Conservation (phyloP, 1,140 invertebrate species). For the Drosophila malerkotliana region DNA sequence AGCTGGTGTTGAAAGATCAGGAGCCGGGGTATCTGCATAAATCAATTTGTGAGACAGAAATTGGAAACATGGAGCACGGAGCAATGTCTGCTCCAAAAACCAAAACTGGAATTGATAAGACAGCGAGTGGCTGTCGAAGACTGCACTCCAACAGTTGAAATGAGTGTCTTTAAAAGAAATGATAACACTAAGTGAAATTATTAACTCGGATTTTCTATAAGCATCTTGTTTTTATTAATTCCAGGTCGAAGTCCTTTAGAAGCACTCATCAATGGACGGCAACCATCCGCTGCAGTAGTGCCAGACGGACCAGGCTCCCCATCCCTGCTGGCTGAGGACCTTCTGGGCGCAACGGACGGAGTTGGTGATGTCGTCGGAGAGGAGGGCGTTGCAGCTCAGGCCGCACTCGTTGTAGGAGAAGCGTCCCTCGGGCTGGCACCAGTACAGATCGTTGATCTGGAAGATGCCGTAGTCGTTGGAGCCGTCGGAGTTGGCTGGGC, state of each 20-base stretch:
- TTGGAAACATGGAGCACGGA: constrained; percentile 45
- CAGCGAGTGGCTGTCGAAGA: constrained; percentile 49
- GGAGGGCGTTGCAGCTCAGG: constrained; percentile 60
- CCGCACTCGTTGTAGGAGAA: constrained; percentile 70
- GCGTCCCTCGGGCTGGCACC: constrained; percentile 70
- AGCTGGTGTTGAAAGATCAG: constrained; percentile 58
- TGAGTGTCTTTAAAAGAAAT: constrained; percentile 7
- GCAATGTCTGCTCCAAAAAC: constrained; percentile 47
- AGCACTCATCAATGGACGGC: constrained; percentile 65
- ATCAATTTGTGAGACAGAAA: constrained; percentile 67
- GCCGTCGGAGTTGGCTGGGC: constrained; percentile 67
- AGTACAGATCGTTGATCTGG: constrained; percentile 79
- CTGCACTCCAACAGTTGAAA: constrained; percentile 28
- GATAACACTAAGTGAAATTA: neutral
- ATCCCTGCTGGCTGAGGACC: constrained; percentile 68
- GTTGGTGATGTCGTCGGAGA: constrained; percentile 66
- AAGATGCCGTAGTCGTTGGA: constrained; percentile 79
- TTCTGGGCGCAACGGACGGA: constrained; percentile 74
- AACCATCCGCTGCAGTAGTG: constrained; percentile 62
- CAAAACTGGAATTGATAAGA: constrained; percentile 47
- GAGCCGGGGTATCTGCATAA: constrained; percentile 65
- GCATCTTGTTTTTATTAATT: neutral
- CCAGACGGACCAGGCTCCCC: constrained; percentile 73
- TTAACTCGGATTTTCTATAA: neutral
- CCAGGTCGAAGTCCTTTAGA: constrained; percentile 24